Base-by-base conservation (phyloP, 2,797 vertebrate genomes). In the Dermochelys coriacea region DNA sequence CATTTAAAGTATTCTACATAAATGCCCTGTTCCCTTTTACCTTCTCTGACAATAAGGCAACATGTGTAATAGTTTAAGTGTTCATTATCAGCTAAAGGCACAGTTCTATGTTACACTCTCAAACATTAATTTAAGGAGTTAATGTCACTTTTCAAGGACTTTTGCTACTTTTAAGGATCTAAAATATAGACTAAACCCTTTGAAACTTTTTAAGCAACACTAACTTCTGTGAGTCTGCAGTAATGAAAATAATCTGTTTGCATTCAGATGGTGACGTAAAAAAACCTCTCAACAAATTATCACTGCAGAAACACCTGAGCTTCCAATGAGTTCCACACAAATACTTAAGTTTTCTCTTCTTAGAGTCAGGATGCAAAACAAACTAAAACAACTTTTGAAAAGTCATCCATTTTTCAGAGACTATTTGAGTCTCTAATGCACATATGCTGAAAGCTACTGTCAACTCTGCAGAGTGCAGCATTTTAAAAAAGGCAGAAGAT, bases 61-160 rank as follows among this genome's bases (percentile, higher is more conserved):
- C 96, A 96, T 82, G 96, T 97, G 96, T 96, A 96, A 97, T 94
- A 96, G 94, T 98, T 97, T 97, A 96, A 97, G 89, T 85, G 47
- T 96, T 91, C 94, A 23, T 97, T 96, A 95, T 96, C 96, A 96
- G 95, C 92, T 87, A 96, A 98, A 98, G 97, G 96, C 97, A 98
- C 96, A 96, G 92, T 88, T 96, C 94, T 94, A 93, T 86, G 85
- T 92, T 94, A 97, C 41, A 89, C 85, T 94, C 50, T 90, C 89
- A 95, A 95, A 93, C 90, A 90, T 23, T 77, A 93, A 95, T 96
- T 94, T 93, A 93, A 94, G 94, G 88, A 96, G 79, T 84, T 93
- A 95, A 82, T 87, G 68, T 92, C 95, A 95, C 93, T 34, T 82
- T 82, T 93, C 92, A 80, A 89, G 95, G 91, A 94, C 87, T 94